phyloP scores from a whole-genome alignment of 2,113 vertebrate genomes.

The Crotophaga sulcirostris region DNA sequence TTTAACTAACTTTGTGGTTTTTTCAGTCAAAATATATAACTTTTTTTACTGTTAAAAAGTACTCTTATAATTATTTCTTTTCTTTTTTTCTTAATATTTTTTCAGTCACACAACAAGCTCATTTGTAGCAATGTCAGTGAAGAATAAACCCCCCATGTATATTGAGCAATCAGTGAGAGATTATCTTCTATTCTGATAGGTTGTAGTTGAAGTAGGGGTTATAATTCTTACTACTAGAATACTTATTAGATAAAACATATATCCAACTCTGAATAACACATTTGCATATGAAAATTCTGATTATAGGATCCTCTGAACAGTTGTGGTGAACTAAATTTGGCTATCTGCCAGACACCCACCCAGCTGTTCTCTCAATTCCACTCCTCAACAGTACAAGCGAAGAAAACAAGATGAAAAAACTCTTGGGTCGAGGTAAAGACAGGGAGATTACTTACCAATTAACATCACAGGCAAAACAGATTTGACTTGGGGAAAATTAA shows the following conservation, averaged over 20 bases:
- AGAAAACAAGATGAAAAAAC: neutral
- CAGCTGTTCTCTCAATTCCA: neutral
- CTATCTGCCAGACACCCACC: neutral
- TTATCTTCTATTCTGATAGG: neutral
- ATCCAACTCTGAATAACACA: neutral
- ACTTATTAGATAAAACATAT: neutral
- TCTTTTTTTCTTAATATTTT: neutral
- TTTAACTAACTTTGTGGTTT: neutral
- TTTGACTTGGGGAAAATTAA: neutral
- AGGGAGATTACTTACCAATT: neutral
- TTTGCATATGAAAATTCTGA: neutral
- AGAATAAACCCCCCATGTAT: neutral
- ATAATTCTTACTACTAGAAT: neutral
- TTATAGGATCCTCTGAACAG: neutral
- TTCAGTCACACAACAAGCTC: neutral
- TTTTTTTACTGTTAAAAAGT: neutral
- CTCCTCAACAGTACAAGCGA: neutral
- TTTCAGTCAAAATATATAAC: neutral
- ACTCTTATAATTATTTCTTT: neutral
- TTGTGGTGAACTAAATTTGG: neutral
- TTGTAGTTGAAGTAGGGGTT: neutral
- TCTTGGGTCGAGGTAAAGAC: neutral
- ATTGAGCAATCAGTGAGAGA: neutral
- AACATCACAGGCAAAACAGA: neutral
- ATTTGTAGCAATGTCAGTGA: neutral